These are phyloP conservation scores for Diprion similis DNA, from an alignment of 1,140 invertebrate genomes.

Conservation along the genomic window DNA sequence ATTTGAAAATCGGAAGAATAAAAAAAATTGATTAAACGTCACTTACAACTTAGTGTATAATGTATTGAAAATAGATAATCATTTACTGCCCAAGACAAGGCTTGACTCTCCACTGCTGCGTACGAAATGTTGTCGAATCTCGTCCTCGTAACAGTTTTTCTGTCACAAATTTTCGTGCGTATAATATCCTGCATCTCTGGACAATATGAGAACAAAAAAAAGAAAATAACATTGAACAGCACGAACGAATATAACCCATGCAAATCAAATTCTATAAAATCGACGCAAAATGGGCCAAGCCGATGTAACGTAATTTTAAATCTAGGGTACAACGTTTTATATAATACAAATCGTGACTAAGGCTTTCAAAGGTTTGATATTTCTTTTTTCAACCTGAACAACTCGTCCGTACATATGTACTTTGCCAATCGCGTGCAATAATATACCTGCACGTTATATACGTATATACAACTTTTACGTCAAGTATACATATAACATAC, in stretches of 20 bases:
- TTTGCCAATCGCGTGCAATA: no score
- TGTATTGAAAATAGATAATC: not conserved
- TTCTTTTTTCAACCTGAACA: no score
- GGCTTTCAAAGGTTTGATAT: no score
- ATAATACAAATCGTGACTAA: no score
- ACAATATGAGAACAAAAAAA: not conserved
- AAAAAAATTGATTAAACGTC: slow-evolving; percentile 17
- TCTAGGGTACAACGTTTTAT: no score
- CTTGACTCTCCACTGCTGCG: not conserved
- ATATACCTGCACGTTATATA: no score
- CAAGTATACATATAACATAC: no score
- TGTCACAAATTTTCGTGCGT: not conserved
- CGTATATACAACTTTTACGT: no score
- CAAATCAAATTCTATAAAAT: not conserved
- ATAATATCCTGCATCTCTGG: not conserved
- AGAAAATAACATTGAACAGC: not conserved
- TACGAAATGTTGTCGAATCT: not conserved
- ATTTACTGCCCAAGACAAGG: not conserved
- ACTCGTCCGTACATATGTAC: no score
- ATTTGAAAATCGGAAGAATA: slow-evolving; percentile 27
- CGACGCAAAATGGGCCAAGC: not conserved
- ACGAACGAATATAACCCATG: no score
- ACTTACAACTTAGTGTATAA: not conserved
- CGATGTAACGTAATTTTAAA: no score
- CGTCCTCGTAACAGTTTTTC: not conserved